Percentiles rank a stretch among this genome's conserved stretches.
phyloP scores from a whole-genome alignment of 2,113 vertebrate species.

The Oncorhynchus keta region DNA sequence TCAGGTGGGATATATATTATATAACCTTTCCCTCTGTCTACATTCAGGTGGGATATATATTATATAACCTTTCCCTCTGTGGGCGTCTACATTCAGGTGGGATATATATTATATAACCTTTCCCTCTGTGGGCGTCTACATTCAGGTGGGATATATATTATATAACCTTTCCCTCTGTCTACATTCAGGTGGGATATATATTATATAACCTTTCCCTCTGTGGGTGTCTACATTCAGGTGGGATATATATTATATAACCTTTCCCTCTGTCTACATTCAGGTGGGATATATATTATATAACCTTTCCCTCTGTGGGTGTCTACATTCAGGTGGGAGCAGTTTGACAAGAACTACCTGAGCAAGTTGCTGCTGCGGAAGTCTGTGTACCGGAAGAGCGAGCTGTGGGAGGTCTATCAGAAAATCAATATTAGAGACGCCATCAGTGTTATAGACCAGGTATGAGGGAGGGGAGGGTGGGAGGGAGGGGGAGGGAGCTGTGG shows the following conservation, averaged over 20 bases:
- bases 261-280: slow-evolving; percentile 53
- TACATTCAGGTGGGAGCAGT: slow-evolving; percentile 89
- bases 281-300: slow-evolving; percentile 87
- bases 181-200: slow-evolving; percentile 88
- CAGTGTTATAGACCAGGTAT: slow-evolving; percentile 93
- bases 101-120: slow-evolving; percentile 69
- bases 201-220: too few species aligned
- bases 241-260: slow-evolving; percentile 76
- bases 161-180: too few species aligned
- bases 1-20: slow-evolving; percentile 97
- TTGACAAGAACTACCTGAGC: slow-evolving; percentile 96
- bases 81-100: slow-evolving; percentile 74
- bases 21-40: too few species aligned
- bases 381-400: slow-evolving; percentile 89
- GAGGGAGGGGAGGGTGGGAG: neutral
- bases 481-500: neutral
- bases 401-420: slow-evolving; percentile 98
- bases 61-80: too few species aligned
- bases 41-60: slow-evolving; percentile 90
- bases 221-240: slow-evolving; percentile 71
- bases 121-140: too few species aligned
- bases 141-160: slow-evolving; percentile 94
- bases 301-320: too few species aligned
- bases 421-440: slow-evolving; percentile 96
- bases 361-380: slow-evolving; percentile 91